Evolutionary conservation across 2,797 vertebrate genomes (phyloP).

Genomic region (Pseudotriccus pelzelni): DNA sequence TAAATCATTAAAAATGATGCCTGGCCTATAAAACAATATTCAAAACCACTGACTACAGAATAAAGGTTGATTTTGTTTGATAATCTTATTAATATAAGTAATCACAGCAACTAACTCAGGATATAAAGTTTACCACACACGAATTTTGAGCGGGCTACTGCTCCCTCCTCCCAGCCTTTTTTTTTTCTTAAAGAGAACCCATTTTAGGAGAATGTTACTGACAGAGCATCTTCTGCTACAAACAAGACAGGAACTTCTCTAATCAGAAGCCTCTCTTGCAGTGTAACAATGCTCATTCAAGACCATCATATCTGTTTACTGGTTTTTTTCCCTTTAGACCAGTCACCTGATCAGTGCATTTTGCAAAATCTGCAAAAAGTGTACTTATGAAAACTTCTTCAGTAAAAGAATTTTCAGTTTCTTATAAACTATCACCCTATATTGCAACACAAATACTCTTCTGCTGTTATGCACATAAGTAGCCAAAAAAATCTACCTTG

Average conservation of each 20-base stretch:
- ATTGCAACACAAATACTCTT: not conserved
- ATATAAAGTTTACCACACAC: not conserved
- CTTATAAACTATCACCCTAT: too few species aligned
- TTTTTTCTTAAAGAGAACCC: not conserved
- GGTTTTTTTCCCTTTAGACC: not conserved
- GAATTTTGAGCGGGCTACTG: not conserved
- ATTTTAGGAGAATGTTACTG: not conserved
- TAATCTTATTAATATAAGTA: not conserved
- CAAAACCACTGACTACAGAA: not conserved
- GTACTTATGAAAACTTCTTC: not conserved
- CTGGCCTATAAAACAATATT: not conserved
- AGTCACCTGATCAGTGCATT: not conserved
- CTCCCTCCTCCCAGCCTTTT: accelerated
- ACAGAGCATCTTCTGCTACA: not conserved
- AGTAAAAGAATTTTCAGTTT: not conserved
- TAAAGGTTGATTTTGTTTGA: not conserved
- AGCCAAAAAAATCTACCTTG: not conserved
- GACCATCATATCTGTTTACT: not conserved
- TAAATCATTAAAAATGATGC: not conserved
- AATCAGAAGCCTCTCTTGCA: not conserved
- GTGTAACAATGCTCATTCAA: not conserved
- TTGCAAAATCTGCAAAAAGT: not conserved
- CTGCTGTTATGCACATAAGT: not conserved
- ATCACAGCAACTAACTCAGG: not conserved
- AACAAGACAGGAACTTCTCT: not conserved